phyloP scores from a whole-genome alignment of 2,113 vertebrate species.

The Macquaria australasica region DNA sequence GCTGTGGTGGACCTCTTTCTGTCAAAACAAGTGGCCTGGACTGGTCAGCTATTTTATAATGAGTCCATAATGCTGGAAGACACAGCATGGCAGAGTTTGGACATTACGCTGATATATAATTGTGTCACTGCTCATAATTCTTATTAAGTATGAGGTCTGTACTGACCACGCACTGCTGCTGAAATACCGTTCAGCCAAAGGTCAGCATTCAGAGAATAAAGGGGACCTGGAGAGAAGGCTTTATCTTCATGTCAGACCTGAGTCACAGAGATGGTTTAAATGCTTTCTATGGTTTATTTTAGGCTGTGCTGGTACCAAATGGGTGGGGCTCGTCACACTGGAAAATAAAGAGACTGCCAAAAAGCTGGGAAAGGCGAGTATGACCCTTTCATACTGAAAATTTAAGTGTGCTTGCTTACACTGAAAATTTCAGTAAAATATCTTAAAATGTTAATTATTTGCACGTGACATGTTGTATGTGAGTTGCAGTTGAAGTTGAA shows the following conservation, averaged over 20 bases:
- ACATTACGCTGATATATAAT: slow-evolving; percentile 42
- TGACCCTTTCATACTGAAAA: slow-evolving; percentile 6
- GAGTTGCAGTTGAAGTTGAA: not conserved
- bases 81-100: slow-evolving; percentile 39
- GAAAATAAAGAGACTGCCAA: slow-evolving; percentile 45
- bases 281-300: slow-evolving; percentile 51
- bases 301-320: slow-evolving; percentile 33
- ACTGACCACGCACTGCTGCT: slow-evolving; percentile 50
- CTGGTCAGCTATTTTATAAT: slow-evolving; percentile 50
- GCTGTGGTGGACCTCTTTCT: slow-evolving; percentile 66
- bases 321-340: slow-evolving; percentile 30
- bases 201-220: slow-evolving; percentile 50
- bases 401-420: not conserved
- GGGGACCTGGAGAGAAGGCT: slow-evolving; percentile 25
- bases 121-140: slow-evolving; percentile 65
- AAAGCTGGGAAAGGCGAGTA: slow-evolving; percentile 26
- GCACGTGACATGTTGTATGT: not conserved
- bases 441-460: not conserved
- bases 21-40: slow-evolving; percentile 67
- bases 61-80: slow-evolving; percentile 52
- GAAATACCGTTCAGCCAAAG: slow-evolving; percentile 59
- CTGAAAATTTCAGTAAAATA: not conserved
- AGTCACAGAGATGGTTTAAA: slow-evolving; percentile 42
- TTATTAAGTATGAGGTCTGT: slow-evolving; percentile 49
- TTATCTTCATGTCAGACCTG: slow-evolving; percentile 45